Conservation (phyloP, 2,113 vertebrate species). For the Chelonoidis abingdonii region DNA sequence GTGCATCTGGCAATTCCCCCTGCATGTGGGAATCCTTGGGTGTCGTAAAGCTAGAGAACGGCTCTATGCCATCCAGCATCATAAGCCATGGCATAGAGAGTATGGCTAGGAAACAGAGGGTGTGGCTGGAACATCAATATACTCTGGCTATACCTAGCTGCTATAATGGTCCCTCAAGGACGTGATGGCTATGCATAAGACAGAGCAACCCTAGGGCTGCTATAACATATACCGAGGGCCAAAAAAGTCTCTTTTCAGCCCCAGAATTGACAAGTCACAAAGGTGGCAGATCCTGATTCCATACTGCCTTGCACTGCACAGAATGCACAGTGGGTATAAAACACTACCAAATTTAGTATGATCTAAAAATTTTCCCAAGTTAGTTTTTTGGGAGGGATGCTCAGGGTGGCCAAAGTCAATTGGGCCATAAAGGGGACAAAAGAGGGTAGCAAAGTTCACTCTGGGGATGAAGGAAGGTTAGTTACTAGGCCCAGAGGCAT, state of each 20-base stretch:
- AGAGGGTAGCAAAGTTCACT: not conserved
- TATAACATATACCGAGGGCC: not conserved
- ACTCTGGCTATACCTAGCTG: not conserved
- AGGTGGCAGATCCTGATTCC: not conserved
- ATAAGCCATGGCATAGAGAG: not conserved
- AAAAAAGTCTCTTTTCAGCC: not conserved
- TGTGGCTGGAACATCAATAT: not conserved
- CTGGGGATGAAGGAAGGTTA: not conserved
- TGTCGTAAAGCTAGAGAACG: not conserved
- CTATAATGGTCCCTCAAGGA: not conserved
- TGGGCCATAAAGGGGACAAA: not conserved
- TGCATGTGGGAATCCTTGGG: not conserved
- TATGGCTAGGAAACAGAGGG: not conserved
- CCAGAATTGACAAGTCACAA: not conserved
- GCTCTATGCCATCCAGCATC: not conserved
- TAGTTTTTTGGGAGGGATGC: not conserved
- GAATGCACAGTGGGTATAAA: not conserved
- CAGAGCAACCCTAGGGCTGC: not conserved
- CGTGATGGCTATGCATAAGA: not conserved
- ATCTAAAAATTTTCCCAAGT: not conserved
- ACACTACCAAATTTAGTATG: not conserved
- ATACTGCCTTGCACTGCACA: not conserved
- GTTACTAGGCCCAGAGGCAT: not conserved
- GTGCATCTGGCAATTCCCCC: not conserved
- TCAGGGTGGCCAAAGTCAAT: not conserved